These are phyloP conservation scores for Apamea crenata DNA, from an alignment of 2,888 invertebrate species.

Conservation along the genomic window DNA sequence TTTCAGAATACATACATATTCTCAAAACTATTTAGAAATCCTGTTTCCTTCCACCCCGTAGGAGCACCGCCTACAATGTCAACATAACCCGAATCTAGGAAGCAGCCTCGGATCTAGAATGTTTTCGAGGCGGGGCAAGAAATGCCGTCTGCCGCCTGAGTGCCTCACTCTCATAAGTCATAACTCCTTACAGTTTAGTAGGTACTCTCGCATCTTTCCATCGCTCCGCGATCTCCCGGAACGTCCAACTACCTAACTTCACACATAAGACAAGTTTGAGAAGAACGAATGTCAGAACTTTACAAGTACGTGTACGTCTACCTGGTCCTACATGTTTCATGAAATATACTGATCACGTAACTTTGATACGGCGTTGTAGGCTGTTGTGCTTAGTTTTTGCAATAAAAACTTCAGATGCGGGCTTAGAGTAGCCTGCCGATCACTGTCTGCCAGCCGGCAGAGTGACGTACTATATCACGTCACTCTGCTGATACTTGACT, in stretches of 20 bases:
- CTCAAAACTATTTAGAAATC: neutral
- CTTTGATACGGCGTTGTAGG: conserved; percentile 6
- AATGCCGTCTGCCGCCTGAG: no score
- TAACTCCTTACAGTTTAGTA: neutral
- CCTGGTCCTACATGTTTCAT: conserved; percentile 4
- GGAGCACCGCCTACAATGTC: neutral
- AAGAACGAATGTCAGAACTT: conserved; percentile 19
- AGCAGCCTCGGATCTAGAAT: no score
- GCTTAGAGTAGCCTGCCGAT: conserved; percentile 1
- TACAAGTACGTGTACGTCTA: neutral
- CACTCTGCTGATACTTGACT: conserved; percentile 10
- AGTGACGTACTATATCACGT: neutral
- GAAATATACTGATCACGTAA: conserved; percentile 30
- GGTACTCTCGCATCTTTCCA: conserved; percentile 2
- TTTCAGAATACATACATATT: neutral
- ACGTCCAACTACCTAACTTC: conserved; percentile 12
- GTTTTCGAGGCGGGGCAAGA: no score
- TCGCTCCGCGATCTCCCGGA: neutral
- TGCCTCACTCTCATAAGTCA: neutral
- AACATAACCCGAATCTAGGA: neutral
- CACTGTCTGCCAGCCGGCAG: conserved; percentile 1
- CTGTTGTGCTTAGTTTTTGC: conserved; percentile 34
- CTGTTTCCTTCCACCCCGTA: no score
- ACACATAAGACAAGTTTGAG: conserved; percentile 9
- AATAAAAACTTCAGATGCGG: conserved; percentile 28